A percentile compares a stretch with the other conserved stretches of the same genome.
phyloP scores from a whole-genome alignment of 2,888 invertebrate species.

The Mycogona germanica region DNA sequence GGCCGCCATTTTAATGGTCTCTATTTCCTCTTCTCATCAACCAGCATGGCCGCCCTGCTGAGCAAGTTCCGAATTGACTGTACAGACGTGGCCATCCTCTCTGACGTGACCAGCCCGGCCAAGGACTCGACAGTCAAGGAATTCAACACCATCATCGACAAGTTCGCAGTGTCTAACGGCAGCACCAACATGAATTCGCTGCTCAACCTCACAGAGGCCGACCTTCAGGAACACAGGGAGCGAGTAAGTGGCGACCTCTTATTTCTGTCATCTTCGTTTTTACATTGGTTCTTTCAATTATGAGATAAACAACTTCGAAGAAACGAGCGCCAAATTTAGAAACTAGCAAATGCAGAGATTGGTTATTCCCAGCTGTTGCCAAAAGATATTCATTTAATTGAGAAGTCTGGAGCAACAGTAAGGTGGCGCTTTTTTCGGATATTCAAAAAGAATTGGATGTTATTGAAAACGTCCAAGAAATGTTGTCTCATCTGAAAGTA shows the following conservation, averaged over 20 bases:
- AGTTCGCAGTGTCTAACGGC: slow-evolving; percentile 38
- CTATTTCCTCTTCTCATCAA: not conserved
- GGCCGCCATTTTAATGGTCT: not conserved
- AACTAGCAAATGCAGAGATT: too few relatives aligned
- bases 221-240: slow-evolving; percentile 10
- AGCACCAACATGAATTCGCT: slow-evolving; percentile 19
- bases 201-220: slow-evolving; percentile 3
- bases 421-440: too few relatives aligned
- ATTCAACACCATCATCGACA: slow-evolving; percentile 61
- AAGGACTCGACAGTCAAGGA: slow-evolving; percentile 54
- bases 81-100: slow-evolving; percentile 79
- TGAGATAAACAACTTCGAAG: too few relatives aligned
- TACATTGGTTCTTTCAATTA: too few relatives aligned
- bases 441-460: too few relatives aligned
- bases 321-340: too few relatives aligned
- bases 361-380: not conserved
- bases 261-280: slow-evolving; percentile 1
- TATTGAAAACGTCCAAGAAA: too few relatives aligned
- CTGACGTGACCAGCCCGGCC: slow-evolving; percentile 80
- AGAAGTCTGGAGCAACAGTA: too few relatives aligned
- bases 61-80: slow-evolving; percentile 97
- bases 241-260: slow-evolving; percentile 2
- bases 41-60: slow-evolving; percentile 69
- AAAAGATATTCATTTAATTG: too few relatives aligned
- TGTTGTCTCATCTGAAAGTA: too few relatives aligned